These are phyloP conservation scores for Yponomeuta cagnagella DNA, from an alignment of 2,888 invertebrate genomes.

Conservation along the genomic window DNA sequence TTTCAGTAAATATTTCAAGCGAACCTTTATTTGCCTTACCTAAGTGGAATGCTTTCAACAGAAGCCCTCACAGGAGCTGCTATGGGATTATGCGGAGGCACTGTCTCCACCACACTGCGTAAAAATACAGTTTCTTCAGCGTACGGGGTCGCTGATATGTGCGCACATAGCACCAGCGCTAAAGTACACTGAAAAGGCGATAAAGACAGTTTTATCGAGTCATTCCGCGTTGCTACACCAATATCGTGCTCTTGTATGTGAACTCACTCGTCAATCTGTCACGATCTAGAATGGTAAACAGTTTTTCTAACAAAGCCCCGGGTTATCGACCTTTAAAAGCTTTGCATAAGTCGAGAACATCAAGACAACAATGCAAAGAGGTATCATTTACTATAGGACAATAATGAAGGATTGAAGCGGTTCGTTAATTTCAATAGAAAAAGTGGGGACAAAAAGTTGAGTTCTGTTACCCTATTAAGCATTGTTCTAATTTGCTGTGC, in stretches of 20 bases:
- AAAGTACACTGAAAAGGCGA: slow-evolving; percentile 42
- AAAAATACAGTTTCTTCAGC: slow-evolving; percentile 40
- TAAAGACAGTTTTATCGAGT: slow-evolving; percentile 14
- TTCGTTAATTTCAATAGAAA: slow-evolving; percentile 41
- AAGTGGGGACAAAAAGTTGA: slow-evolving; percentile 29
- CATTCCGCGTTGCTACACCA: slow-evolving; percentile 8
- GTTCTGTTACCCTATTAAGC: background rate
- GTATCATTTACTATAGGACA: slow-evolving; percentile 51
- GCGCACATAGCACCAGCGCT: slow-evolving; percentile 39
- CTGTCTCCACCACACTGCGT: slow-evolving; percentile 56
- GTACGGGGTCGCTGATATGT: slow-evolving; percentile 48
- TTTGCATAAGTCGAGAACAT: slow-evolving; percentile 33
- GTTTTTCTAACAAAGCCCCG: slow-evolving; percentile 49
- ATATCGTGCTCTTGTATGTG: background rate
- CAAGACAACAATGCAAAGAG: slow-evolving; percentile 47
- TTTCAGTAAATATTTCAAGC: too few species aligned
- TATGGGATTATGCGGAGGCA: slow-evolving; percentile 57
- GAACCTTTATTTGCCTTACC: slow-evolving; percentile 34
- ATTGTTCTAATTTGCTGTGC: slow-evolving; percentile 2
- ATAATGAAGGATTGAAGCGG: slow-evolving; percentile 34
- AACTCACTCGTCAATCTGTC: slow-evolving; percentile 2
- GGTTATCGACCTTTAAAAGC: slow-evolving; percentile 53
- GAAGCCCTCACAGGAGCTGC: slow-evolving; percentile 81
- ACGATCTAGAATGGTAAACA: slow-evolving; percentile 39
- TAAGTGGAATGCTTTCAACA: slow-evolving; percentile 82